These are phyloP conservation scores for Camponotus fellah DNA, from an alignment of 2,888 invertebrate species.

Conservation along the genomic window DNA sequence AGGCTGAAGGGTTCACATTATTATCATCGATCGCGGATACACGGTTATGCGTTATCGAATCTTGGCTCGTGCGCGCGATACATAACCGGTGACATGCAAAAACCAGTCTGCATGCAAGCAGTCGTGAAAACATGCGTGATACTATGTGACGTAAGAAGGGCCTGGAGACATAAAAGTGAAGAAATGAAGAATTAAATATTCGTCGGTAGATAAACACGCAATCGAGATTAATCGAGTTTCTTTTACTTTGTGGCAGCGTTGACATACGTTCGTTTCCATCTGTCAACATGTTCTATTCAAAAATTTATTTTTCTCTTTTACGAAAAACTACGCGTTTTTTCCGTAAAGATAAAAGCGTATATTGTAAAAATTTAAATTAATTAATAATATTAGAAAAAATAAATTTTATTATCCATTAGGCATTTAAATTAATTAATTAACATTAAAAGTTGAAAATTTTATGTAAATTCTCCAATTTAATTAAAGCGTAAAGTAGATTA, in stretches of 20 bases:
- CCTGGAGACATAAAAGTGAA: conserved; percentile 17
- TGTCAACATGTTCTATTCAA: conserved; percentile 23
- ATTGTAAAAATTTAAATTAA: not conserved
- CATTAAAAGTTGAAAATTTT: not conserved
- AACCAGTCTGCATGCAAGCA: conserved; percentile 80
- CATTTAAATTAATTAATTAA: not conserved
- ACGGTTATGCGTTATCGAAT: conserved; percentile 72
- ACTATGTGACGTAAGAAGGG: conserved; percentile 74
- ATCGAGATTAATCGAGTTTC: conserved; percentile 26
- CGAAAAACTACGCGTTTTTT: not conserved
- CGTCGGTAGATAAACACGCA: conserved; percentile 62
- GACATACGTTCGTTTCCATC: conserved; percentile 26
- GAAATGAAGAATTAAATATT: conserved; percentile 64
- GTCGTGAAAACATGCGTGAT: conserved; percentile 76
- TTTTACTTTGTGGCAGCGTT: conserved; percentile 30
- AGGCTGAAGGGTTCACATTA: conserved; percentile 20
- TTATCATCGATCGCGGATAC: conserved; percentile 71
- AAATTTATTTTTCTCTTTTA: not conserved
- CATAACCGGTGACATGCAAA: conserved; percentile 68
- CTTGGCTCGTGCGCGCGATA: conserved; percentile 36
- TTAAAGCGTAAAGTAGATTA: not conserved
- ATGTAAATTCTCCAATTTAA: not conserved
- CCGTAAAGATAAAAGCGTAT: not conserved
- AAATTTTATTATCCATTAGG: not conserved
- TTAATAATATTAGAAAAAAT: not conserved